Conservation (phyloP, 2,113 vertebrate species). For the Lasiurus borealis region DNA sequence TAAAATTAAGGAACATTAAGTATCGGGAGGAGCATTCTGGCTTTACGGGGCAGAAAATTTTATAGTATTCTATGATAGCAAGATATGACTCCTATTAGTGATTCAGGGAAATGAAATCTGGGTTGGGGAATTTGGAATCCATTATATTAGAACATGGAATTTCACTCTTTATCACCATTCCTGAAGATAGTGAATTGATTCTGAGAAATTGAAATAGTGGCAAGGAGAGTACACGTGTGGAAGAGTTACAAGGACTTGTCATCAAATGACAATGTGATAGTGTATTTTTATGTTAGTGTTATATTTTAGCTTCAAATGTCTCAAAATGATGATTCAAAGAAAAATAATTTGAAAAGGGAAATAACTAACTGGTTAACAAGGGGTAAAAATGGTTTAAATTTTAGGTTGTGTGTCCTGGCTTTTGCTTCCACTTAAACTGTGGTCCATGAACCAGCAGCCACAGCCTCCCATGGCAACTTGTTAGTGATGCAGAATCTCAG, state of each 20-base stretch:
- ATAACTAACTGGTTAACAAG: background rate
- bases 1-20: background rate
- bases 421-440: background rate
- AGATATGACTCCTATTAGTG: background rate
- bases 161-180: background rate
- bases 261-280: background rate
- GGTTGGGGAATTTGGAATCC: background rate
- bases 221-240: background rate
- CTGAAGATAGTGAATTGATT: background rate
- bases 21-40: background rate
- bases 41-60: background rate
- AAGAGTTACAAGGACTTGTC: background rate
- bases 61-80: background rate
- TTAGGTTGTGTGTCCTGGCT: background rate
- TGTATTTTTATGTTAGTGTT: background rate
- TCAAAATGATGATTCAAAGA: background rate
- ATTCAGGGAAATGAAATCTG: background rate
- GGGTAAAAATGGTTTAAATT: background rate
- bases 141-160: background rate
- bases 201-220: background rate
- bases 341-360: background rate
- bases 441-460: background rate
- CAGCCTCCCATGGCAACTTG: background rate
- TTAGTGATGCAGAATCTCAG: background rate
- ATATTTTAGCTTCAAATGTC: slow-evolving; percentile 1